Evolutionary conservation across 2,888 invertebrate species (phyloP).

Genomic region (Melanostoma mellinum): DNA sequence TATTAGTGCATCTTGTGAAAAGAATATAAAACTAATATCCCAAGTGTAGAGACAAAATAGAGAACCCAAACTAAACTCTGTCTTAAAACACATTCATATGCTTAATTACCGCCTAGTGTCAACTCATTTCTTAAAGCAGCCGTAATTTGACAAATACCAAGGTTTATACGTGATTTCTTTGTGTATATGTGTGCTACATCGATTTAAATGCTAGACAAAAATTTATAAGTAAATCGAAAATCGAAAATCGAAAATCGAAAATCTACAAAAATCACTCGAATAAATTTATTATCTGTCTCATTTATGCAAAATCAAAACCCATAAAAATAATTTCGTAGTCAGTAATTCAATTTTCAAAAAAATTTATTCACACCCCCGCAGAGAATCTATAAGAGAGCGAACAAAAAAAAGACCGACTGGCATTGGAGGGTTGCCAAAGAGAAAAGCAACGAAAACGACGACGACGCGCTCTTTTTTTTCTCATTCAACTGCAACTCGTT

Average conservation of each 20-base stretch:
- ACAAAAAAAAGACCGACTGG: constrained; percentile 19
- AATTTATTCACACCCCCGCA: constrained; percentile 4
- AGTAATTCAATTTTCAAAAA: constrained; percentile 9
- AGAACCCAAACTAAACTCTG: constrained; percentile 19
- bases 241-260: constrained; percentile 15
- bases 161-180: constrained; percentile 24
- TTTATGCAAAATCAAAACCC: constrained; percentile 26
- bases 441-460: constrained; percentile 21
- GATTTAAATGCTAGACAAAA: constrained; percentile 45
- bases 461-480: constrained; percentile 11
- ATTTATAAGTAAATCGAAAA: constrained; percentile 10
- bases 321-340: background rate
- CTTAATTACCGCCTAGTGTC: constrained; percentile 96
- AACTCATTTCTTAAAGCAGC: constrained; percentile 95
- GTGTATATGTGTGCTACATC: constrained; percentile 52
- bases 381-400: constrained; percentile 2
- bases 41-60: constrained; percentile 45
- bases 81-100: constrained; percentile 83
- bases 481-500: constrained; percentile 34
- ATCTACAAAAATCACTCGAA: background rate
- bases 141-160: constrained; percentile 85
- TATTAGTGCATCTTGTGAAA: background rate
- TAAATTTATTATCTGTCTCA: background rate
- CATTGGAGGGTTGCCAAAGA: constrained; percentile 26
- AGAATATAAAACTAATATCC: constrained; percentile 3